Base-by-base conservation (phyloP, 2,888 invertebrate genomes). In the Magallana nippona region DNA sequence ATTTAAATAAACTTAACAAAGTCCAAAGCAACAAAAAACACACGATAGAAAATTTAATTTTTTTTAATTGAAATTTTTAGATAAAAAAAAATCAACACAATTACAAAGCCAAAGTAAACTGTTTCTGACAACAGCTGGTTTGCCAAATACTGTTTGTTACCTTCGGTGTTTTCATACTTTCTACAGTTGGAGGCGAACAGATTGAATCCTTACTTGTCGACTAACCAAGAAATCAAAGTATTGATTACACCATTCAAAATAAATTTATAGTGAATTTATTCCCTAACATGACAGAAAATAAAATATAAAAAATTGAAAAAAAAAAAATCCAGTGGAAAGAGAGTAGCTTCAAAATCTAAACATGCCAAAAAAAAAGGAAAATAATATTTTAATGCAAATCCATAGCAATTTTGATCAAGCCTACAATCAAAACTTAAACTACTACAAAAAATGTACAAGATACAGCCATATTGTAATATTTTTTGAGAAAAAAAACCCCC, bases 151-250 rank as follows among this genome's bases (percentile, higher is more conserved):
- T 22, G 32, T 13, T 15, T 27, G 27, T 71, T 71, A 71, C 71
- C 71, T 71, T 71, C 1, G 71, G 13, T 13, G 15, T 32, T 15
- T 27, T 27, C 22, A 32, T 15, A 71, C 71, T 71, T 32, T 71
- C 71, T 32, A 71, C 19, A 11, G 32, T 11, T 22, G 71, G 27
- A 71, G 71, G 71, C 32, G 71, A 71, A 71, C 71, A 71, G 27
- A 71, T 71, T 27, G 71, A 71, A 22, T 71, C 71, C 71, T 71
- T 71, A 71, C 71, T 71, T 10, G 71, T 71, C 19, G 71, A 71
- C 71, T 71, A 71, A 71, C 71, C 71, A 71, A 71, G 27, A 27
- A 71, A 71, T 71, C 71, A 71, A 8, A 71, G 10, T 32, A 71
- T 71, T 71, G 27, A 71, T 71, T 71, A 71, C 32, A 71, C 19